These are phyloP conservation scores for Pempheris klunzingeri DNA, from an alignment of 2,797 vertebrate species.

Conservation along the genomic window DNA sequence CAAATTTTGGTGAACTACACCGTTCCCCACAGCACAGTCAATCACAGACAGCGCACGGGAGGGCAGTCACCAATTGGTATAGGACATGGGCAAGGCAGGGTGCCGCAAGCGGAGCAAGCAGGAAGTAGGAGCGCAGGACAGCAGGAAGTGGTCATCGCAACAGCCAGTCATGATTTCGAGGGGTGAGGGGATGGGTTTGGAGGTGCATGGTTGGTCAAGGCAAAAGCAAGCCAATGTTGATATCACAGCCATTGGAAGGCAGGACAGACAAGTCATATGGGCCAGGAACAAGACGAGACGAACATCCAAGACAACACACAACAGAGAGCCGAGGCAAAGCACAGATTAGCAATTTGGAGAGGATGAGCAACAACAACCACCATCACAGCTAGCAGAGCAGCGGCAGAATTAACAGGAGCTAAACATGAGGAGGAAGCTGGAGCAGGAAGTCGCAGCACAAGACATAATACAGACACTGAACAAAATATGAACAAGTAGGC, in stretches of 20 bases:
- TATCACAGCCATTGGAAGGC: slow-evolving; percentile 86
- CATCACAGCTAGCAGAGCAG: slow-evolving; percentile 78
- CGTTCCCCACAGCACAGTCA: slow-evolving; percentile 93
- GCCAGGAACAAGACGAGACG: slow-evolving; percentile 86
- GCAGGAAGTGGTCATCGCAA: slow-evolving; percentile 83
- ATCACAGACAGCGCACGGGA: slow-evolving; percentile 91
- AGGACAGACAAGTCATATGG: slow-evolving; percentile 69
- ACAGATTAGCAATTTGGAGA: slow-evolving; percentile 92
- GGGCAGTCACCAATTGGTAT: slow-evolving; percentile 93
- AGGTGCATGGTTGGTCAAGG: slow-evolving; percentile 82
- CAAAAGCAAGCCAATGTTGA: slow-evolving; percentile 91
- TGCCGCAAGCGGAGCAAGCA: slow-evolving; percentile 88
- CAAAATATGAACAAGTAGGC: slow-evolving; percentile 71
- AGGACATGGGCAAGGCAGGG: slow-evolving; percentile 88
- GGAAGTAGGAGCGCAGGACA: slow-evolving; percentile 85
- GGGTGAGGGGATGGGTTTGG: slow-evolving; percentile 64
- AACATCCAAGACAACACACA: slow-evolving; percentile 88
- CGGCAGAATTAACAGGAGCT: slow-evolving; percentile 73
- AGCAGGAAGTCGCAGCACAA: slow-evolving; percentile 63
- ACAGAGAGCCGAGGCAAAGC: slow-evolving; percentile 98
- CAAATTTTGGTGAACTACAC: slow-evolving; percentile 99
- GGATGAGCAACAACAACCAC: slow-evolving; percentile 81
- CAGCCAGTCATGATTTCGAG: slow-evolving; percentile 84
- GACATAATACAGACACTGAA: slow-evolving; percentile 79
- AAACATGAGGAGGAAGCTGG: slow-evolving; percentile 45